phyloP scores from a whole-genome alignment of 1,140 invertebrate species.

The Drosophila saltans region DNA sequence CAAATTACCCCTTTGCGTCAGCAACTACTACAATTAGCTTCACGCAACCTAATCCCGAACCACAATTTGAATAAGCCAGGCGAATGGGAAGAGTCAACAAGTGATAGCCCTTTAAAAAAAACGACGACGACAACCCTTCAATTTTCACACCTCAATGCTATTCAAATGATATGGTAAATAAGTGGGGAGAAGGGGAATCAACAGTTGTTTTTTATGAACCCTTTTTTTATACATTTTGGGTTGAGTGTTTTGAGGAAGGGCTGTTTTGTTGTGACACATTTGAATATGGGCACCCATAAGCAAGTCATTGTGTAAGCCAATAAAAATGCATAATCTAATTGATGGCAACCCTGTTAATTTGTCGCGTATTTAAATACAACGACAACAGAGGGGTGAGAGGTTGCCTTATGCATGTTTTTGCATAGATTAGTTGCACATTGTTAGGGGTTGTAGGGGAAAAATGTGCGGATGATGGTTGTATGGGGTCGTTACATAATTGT shows the following conservation, averaged over 20 bases:
- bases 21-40: slow-evolving; percentile 60
- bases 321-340: slow-evolving; percentile 76
- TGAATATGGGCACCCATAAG: slow-evolving; percentile 65
- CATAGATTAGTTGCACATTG: slow-evolving; percentile 76
- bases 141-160: slow-evolving; percentile 70
- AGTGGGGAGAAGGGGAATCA: slow-evolving; percentile 48
- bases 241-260: neutral
- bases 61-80: slow-evolving; percentile 69
- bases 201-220: slow-evolving; percentile 66
- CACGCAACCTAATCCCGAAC: slow-evolving; percentile 68
- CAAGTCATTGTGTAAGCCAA: slow-evolving; percentile 63
- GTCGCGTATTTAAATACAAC: slow-evolving; percentile 58
- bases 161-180: slow-evolving; percentile 81
- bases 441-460: slow-evolving; percentile 37
- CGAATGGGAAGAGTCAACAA: slow-evolving; percentile 59
- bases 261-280: slow-evolving; percentile 67
- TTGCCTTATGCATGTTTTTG: slow-evolving; percentile 67
- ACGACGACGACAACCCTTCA: slow-evolving; percentile 40
- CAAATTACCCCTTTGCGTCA: slow-evolving; percentile 55
- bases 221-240: slow-evolving; percentile 42
- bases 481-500: slow-evolving; percentile 61
- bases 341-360: slow-evolving; percentile 53
- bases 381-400: slow-evolving; percentile 31
- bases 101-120: slow-evolving; percentile 51
- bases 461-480: slow-evolving; percentile 10